phyloP scores from a whole-genome alignment of 2,113 vertebrate species.

The Malurus elegans region DNA sequence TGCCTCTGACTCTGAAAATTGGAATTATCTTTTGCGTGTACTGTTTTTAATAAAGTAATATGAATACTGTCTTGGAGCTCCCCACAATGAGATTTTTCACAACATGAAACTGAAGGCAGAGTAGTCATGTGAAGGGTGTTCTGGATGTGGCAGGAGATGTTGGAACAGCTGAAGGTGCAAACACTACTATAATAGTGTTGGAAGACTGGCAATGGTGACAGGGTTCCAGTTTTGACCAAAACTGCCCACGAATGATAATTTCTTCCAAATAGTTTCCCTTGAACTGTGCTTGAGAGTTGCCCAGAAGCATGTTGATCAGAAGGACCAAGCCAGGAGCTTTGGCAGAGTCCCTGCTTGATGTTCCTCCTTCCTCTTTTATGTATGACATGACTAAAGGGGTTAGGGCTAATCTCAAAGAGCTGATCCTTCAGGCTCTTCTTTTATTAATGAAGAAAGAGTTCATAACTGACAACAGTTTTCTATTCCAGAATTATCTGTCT shows the following conservation, averaged over 20 bases:
- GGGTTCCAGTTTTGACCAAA: not conserved
- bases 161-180: not conserved
- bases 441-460: not conserved
- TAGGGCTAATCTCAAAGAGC: not conserved
- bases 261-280: not conserved
- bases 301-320: not conserved
- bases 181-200: not conserved
- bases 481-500: not conserved
- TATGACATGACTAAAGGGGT: not conserved
- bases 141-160: not conserved
- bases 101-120: not conserved
- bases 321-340: not conserved
- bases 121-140: not conserved
- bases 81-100: not conserved
- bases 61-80: not conserved
- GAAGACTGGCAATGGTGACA: not conserved
- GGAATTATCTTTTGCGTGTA: not conserved
- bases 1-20: not conserved
- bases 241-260: not conserved
- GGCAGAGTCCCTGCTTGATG: not conserved
- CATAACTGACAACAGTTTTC: not conserved
- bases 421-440: not conserved
- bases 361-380: not conserved
- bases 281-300: not conserved
- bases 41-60: not conserved